Evolutionary conservation across 2,888 invertebrate species (phyloP).

Genomic region (Saturnia pavonia): DNA sequence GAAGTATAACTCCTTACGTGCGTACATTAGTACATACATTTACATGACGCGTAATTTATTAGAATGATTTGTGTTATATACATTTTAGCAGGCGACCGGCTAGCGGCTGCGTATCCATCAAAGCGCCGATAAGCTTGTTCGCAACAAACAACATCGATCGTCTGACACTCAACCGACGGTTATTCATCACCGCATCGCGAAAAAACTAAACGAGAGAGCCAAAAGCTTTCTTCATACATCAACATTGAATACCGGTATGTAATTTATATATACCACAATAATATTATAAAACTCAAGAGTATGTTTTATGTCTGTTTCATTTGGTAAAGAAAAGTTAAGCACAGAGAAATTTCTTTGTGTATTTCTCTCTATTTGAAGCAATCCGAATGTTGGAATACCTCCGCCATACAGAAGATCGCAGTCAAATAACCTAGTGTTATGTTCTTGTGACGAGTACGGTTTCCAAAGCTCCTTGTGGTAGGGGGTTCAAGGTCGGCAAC

Average conservation of each 20-base stretch:
- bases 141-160: constrained; percentile 18
- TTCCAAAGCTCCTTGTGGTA: too few relatives aligned
- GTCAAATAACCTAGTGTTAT: too few relatives aligned
- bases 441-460: too few relatives aligned
- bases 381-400: too few relatives aligned
- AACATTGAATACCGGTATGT: neutral
- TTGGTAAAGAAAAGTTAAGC: too few relatives aligned
- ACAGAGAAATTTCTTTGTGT: too few relatives aligned
- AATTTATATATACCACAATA: neutral
- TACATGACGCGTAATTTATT: neutral
- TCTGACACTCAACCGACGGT: constrained; percentile 11
- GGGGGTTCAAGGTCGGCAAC: too few relatives aligned
- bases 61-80: neutral
- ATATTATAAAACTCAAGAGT: neutral
- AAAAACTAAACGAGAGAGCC: constrained; percentile 5
- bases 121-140: constrained; percentile 9
- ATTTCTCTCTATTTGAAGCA: too few relatives aligned
- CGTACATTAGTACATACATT: too few relatives aligned
- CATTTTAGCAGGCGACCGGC: neutral
- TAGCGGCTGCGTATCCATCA: constrained; percentile 11
- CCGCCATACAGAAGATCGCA: too few relatives aligned
- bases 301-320: too few relatives aligned
- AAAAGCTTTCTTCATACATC: constrained; percentile 4
- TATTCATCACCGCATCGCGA: constrained; percentile 13
- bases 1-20: too few relatives aligned